Base-by-base conservation (phyloP, 1,140 invertebrate species). In the Ostrea denselamellosa region DNA sequence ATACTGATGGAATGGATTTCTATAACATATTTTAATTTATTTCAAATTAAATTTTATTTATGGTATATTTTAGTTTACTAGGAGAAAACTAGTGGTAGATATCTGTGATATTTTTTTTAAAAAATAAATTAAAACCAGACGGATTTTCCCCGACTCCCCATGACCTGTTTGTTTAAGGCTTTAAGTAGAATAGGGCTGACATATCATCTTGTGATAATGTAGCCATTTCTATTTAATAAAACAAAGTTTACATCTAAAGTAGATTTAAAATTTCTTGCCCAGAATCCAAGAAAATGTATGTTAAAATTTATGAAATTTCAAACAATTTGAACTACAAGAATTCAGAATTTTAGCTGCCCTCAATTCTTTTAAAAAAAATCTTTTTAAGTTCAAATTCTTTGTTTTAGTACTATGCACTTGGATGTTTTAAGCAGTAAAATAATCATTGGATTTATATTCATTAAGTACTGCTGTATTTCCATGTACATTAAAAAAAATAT, bases 21-120 rank as follows among this genome's bases (percentile, higher is more conserved):
- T 14, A 25, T 77, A 77, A 77, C 25, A 77, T 77, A 77, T 77
- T 77, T 77, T 77, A 77, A 77, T 77, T 77, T 77, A 77, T 77
- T 77, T 28, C 68, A 77, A 28, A 71, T 71, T 71, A 4, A 71
- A 77, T 77, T 77, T 77, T 77, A 77, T 77, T 77, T 77, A 77
- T 77, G 22, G 25, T 77, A 77, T 77, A 77, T 77, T 77, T 77
- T 77, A 77, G 12, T 77, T 77, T 28, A 25, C 68, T 34, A 28
- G 22, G 68, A 34, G 25, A 25, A 14, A 77, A 25, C 25, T 62
- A 77, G 28, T 77, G 68, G 68, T 77, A 25, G 8, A 25, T 8
- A 25, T 28, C 68, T 77, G 68, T 77, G 68, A 77, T 77, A 77
- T 44, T 77, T 44, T 77, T 25, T 77, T 77, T 34, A 28, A 44